Base-by-base conservation (phyloP, 2,888 invertebrate genomes). In the Autographa pulchrina region DNA sequence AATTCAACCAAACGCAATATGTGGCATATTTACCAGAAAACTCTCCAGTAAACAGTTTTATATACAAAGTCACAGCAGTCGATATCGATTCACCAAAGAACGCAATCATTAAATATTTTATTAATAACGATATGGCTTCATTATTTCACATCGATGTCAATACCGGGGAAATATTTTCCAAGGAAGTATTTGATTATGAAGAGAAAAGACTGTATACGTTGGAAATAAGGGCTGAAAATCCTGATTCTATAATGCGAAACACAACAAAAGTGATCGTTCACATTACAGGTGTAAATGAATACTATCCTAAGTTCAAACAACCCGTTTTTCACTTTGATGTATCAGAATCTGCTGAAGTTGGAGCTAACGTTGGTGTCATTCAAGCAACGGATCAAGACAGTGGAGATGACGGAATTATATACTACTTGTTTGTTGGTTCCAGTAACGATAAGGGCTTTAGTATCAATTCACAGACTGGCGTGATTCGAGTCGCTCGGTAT, bases 271-370 rank as follows among this genome's bases (percentile, higher is more conserved):
- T 99, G 0, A 90, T 96, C 6, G 97, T 99, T 1, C 97, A 97
- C 85, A 97, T 99, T 41, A 97, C 98, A 0, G 98, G 99, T 0
- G 97, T 98, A 0, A 99, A 99, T 90, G 99, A 99, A 91, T 99
- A 97, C 86, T 98, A 97, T 90, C 99, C 99, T 0, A 97, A 97
- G 86, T 99, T 99, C 89, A 96, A 98, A 68, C 98, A 98, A 89
- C 98, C 98, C 0, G 98, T 98, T 1, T 99, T 99, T 91, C 98
- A 98, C 89, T 98, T 98, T 89, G 98, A 98, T 86, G 98, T 99
- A 0, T 99, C 99, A 25, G 99, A 99, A 94, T 98, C 98, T 38
- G 98, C 98, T 0, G 97, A 97, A 83, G 97, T 98, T 61, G 98
- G 98, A 41, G 98, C 98, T 0, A 97, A 97, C 68, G 98, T 99